Evolutionary conservation across 2,113 vertebrate species (phyloP).

Genomic region (Ophthalmolycus amberensis): DNA sequence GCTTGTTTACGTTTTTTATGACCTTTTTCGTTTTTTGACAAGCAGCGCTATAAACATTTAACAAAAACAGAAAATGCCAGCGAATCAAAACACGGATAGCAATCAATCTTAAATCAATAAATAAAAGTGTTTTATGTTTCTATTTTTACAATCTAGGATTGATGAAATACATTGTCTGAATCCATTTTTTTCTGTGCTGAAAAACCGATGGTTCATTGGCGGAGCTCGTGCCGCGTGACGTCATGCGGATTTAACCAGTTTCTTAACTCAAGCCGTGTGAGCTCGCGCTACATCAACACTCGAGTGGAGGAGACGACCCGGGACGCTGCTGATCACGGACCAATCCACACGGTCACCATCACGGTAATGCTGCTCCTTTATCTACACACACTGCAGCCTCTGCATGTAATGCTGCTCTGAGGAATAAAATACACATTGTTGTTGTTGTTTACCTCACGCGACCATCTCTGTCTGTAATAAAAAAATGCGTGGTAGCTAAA

Average conservation of each 20-base stretch:
- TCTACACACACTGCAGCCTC: neutral
- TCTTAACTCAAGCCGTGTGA: neutral
- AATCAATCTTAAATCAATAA: neutral
- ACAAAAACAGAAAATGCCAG: neutral
- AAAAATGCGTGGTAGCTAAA: too few species aligned
- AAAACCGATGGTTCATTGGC: neutral
- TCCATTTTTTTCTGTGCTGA: neutral
- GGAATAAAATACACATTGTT: neutral
- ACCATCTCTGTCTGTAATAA: too few species aligned
- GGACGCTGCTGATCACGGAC: neutral
- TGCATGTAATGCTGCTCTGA: too few species aligned
- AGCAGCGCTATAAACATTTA: neutral
- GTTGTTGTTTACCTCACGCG: too few species aligned
- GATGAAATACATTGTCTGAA: neutral
- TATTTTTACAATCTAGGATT: neutral
- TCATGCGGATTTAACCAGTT: neutral
- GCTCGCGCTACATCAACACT: neutral
- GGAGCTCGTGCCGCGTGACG: neutral
- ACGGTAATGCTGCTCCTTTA: slow-evolving; percentile 27
- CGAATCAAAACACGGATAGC: neutral
- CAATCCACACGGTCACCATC: neutral
- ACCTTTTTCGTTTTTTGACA: neutral
- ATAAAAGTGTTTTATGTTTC: neutral
- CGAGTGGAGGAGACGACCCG: accelerated
- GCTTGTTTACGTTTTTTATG: neutral